Evolutionary conservation across 2,888 invertebrate species (phyloP).

Genomic region (Lydus trimaculatus): DNA sequence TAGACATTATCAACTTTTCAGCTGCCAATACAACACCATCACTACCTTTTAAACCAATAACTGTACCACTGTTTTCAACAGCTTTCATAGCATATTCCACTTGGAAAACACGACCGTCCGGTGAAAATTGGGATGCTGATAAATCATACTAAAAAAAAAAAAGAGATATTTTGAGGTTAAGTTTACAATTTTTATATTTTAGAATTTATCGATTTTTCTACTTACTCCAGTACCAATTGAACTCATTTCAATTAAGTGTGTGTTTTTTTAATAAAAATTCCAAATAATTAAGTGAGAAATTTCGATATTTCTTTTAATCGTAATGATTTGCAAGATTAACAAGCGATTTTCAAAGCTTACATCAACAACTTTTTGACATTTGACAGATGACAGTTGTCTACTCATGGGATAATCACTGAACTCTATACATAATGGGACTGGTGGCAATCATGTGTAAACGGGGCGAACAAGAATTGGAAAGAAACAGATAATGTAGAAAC

Average conservation of each 20-base stretch:
- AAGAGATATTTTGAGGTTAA: conserved; percentile 40
- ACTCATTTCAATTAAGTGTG: conserved; percentile 72
- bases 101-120: conserved; percentile 99
- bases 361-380: conserved; percentile 8
- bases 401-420: too few relatives aligned
- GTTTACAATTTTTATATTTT: conserved; percentile 20
- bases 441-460: too few relatives aligned
- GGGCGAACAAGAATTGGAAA: too few relatives aligned
- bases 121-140: conserved; percentile 99
- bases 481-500: too few relatives aligned
- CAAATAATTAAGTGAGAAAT: not conserved
- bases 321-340: not conserved
- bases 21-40: conserved; percentile 98
- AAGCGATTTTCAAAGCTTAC: not conserved
- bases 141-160: conserved; percentile 86
- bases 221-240: conserved; percentile 95
- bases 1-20: conserved; percentile 94
- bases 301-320: not conserved
- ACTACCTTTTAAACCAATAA: conserved; percentile 92
- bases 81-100: conserved; percentile 99
- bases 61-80: conserved; percentile 90
- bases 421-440: too few relatives aligned
- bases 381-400: not conserved
- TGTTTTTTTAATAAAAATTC: not conserved
- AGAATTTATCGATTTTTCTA: conserved; percentile 43